Evolutionary conservation across 2,888 invertebrate species (phyloP), one percentile per base, ranked within the genome.

Genomic region (Agonopterix arenella): DNA sequence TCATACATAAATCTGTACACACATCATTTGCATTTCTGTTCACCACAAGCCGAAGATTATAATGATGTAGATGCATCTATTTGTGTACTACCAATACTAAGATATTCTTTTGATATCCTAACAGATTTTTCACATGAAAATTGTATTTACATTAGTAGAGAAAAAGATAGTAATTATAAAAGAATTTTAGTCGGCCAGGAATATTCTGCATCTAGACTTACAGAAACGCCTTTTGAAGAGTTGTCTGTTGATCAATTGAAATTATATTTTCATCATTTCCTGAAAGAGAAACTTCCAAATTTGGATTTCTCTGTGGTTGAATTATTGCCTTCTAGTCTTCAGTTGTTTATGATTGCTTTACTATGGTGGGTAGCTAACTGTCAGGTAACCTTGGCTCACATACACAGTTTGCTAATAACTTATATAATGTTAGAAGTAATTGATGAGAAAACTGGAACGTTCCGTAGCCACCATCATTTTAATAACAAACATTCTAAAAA

Each of bases 1-100:
- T 89, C 90, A 52, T 92, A 94, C 61, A 90, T 95, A 28, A 94
- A 96, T 67, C 86, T 96, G 11, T 78, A 92, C 50, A 90, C 91
- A n/a, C 89, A 92, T 41, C 89, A 91, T 52, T 82, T 92, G 45
- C 92, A 93, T 64, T 91, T 94, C 54, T 92, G 92, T 58, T 89
- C 90, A 47, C 92, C 93, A 0, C 95, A 94, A 82, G 91, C 95
- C 5, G 96, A 96, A 74, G 92, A 94, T 71, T 92, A 91, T 62
- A 73, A 76, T 3, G 89, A 90, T 45, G 81, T 90, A 4, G 91
- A 93, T 54, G 90, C 93, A 7, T 92, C 92, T 60, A 64, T 89
- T 7, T 89, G 92, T 49, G 90, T 91, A 36, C 67, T 93, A 54
- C 90, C 92, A 10, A 91, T 96, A 55, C 62, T 95, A 41, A 79